A percentile compares a stretch with the other conserved stretches of the same genome.
These are phyloP conservation scores for Mesocricetus auratus DNA, from an alignment of 2,113 vertebrate genomes.

Conservation along the genomic window DNA sequence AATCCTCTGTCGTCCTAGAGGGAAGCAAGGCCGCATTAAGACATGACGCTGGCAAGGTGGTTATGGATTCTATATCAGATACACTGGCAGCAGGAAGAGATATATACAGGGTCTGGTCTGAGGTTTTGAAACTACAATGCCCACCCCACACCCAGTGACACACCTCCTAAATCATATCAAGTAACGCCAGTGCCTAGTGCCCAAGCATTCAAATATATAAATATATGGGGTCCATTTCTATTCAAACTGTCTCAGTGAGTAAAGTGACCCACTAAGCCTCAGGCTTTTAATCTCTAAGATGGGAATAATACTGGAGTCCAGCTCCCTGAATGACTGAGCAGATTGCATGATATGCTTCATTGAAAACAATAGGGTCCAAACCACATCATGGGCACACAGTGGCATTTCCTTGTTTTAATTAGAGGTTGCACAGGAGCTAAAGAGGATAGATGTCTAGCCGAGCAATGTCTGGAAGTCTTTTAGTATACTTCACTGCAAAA, in stretches of 20 bases:
- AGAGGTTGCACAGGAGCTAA: not conserved
- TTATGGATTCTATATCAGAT: not conserved
- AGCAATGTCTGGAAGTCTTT: not conserved
- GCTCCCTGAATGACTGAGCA: not conserved
- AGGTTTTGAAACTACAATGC: not conserved
- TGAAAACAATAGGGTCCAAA: not conserved
- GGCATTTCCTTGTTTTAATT: not conserved
- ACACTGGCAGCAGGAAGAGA: not conserved
- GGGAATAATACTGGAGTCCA: not conserved
- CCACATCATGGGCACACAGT: not conserved
- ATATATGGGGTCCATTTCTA: not conserved
- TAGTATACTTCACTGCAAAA: not conserved
- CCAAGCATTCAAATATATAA: not conserved
- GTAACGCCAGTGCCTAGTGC: not conserved
- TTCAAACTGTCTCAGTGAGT: not conserved
- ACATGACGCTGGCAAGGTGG: not conserved
- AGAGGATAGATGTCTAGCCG: not conserved
- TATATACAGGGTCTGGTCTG: not conserved
- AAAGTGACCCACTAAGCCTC: not conserved
- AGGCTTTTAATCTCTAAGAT: slow-evolving; percentile 34
- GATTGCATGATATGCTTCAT: not conserved
- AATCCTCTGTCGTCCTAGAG: not conserved
- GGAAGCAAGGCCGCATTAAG: not conserved
- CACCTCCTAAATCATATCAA: not conserved
- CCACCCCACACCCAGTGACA: not conserved